Percentiles rank a stretch among this genome's conserved stretches.
phyloP scores from a whole-genome alignment of 2,113 vertebrate species.

The Etheostoma cragini region DNA sequence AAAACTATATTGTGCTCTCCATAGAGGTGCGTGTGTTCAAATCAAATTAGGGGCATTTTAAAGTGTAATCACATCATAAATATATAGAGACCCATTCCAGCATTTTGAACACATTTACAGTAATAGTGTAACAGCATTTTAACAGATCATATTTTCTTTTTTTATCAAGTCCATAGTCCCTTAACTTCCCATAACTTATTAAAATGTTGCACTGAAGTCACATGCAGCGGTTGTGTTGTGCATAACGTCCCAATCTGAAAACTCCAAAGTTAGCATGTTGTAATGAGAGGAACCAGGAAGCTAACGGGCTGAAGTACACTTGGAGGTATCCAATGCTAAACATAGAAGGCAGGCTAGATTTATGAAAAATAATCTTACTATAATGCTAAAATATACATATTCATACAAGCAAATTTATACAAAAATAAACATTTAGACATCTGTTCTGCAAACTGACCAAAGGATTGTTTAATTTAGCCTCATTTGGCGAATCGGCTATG shows the following conservation, averaged over 20 bases:
- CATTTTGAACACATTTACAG: not conserved
- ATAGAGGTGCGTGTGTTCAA: constrained; percentile 30
- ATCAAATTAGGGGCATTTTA: constrained; percentile 20
- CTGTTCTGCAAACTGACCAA: constrained; percentile 12
- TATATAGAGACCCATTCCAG: constrained; percentile 7
- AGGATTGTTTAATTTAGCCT: not conserved
- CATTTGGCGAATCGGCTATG: not conserved
- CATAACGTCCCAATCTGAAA: not conserved
- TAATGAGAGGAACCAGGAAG: not conserved
- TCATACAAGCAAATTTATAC: not conserved
- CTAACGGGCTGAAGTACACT: not conserved
- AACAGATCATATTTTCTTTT: constrained; percentile 1
- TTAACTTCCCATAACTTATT: not conserved
- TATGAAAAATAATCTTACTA: constrained; percentile 25
- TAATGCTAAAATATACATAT: constrained; percentile 31
- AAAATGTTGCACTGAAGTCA: not conserved
- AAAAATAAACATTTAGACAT: constrained; percentile 34
- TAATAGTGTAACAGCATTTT: not conserved
- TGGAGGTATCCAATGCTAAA: constrained; percentile 15
- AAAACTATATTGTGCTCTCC: constrained; percentile 25
- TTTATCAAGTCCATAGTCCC: not conserved
- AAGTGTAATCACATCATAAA: constrained; percentile 10
- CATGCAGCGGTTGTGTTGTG: not conserved
- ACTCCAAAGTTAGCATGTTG: not conserved
- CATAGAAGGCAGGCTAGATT: not conserved